Evolutionary conservation across 2,113 vertebrate genomes (phyloP).

Genomic region (Takifugu bimaculatus): DNA sequence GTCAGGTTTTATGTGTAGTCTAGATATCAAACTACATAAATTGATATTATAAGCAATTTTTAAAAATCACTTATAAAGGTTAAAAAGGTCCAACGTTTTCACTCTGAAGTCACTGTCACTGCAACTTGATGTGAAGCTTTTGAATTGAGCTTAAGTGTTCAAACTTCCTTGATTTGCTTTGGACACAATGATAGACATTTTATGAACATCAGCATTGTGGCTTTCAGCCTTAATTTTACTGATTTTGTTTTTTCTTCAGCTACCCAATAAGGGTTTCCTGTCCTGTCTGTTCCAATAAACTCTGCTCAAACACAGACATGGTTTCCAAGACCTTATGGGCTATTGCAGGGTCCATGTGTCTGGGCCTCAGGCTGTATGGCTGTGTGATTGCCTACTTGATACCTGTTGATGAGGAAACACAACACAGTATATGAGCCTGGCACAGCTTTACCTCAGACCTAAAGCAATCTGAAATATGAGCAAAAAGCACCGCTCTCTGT

Average conservation of each 20-base stretch:
- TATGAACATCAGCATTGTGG: conserved; percentile 26
- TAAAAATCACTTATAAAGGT: no score
- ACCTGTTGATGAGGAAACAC: conserved; percentile 58
- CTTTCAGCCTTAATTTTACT: conserved; percentile 20
- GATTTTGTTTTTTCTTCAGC: conserved; percentile 24
- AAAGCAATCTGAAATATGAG: conserved; percentile 75
- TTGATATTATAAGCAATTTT: no score
- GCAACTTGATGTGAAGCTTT: no score
- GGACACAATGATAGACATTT: conserved; percentile 47
- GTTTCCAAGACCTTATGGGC: conserved; percentile 79
- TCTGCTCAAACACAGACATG: conserved; percentile 75
- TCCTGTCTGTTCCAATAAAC: conserved; percentile 86
- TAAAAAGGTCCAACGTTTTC: no score
- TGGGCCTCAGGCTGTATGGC: conserved; percentile 81
- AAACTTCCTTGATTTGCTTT: conserved; percentile 44
- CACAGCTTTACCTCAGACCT: conserved; percentile 80
- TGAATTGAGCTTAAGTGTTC: conserved; percentile 39
- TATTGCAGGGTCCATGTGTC: conserved; percentile 77
- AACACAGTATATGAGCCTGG: conserved; percentile 62
- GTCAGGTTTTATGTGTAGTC: no score
- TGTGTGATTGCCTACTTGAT: conserved; percentile 91
- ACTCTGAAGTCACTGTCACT: no score
- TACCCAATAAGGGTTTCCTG: conserved; percentile 76
- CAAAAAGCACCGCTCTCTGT: conserved; percentile 67
- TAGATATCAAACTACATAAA: no score